Evolutionary conservation across 2,113 vertebrate genomes (phyloP).

Genomic region (pig (Sus scrofa)): T2T-Sscrofa CM000812.6:241462501-241463000

Average conservation of each 20-base stretch:
- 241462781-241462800: not conserved
- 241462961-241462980: not conserved
- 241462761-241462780: not conserved
- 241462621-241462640: not conserved
- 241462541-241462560: not conserved
- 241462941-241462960: not conserved
- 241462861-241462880: no score
- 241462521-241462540: not conserved
- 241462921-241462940: not conserved
- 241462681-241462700: conserved; percentile 8
- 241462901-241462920: not conserved
- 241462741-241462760: conserved; percentile 32
- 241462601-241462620: not conserved
- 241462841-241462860: not conserved
- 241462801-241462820: not conserved
- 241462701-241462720: conserved; percentile 23
- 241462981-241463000: no score
- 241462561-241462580: not conserved
- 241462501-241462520: not conserved
- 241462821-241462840: not conserved
- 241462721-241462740: not conserved
- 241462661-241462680: not conserved
- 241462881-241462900: not conserved
- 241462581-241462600: not conserved
- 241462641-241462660: conserved; percentile 41